Evolutionary conservation across 2,888 invertebrate species (phyloP), one percentile per base, ranked within the genome.

Genomic region (Eremobia ochroleuca): DNA sequence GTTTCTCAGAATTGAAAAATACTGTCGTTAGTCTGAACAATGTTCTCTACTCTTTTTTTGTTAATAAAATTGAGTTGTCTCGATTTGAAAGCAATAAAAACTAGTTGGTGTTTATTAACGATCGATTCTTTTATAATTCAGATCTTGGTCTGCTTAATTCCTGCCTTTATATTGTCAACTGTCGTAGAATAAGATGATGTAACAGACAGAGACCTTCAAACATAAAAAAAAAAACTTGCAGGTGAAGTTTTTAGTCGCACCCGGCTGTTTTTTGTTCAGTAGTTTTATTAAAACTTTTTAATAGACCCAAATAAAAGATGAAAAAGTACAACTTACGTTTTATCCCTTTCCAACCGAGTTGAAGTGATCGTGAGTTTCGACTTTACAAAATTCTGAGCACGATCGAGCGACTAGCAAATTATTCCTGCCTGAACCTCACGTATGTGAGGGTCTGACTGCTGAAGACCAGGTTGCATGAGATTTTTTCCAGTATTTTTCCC

Each of bases 1-100:
- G 90, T 86, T 95, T 95, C 95, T 94, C 79, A 91, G 96, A 95
- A 95, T 91, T 90, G 91, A 91, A 92, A 92, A 92, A 92, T 89
- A 91, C 91, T 92, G 93, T 93, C 93, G 92, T 92, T 90, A 88
- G 91, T 87, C 88, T 86, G 89, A 90, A 84, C 88, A 82, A 83
- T 85, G 85, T 86, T 87, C 82, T 87, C 90, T 92, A 91, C 92
- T 92, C 91, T 91, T 92, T 92, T 91, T 87, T 79, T 86, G 77
- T 85, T 75, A 79, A 89, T 87, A 92, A 93, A 94, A 95, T 95
- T 93, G 92, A 95, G 95, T 92, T 94, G 95, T 95, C 90, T 88
- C 91, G 87, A 91, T 92, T 91, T 89, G 70, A 91, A 88, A 91
- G 85, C 85, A 79, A 90, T 92, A 92, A 91, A 92, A 90, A 88